Percentiles rank a stretch among this genome's conserved stretches.
phyloP scores from a whole-genome alignment of 2,888 invertebrate genomes.

The Arctia plantaginis region DNA sequence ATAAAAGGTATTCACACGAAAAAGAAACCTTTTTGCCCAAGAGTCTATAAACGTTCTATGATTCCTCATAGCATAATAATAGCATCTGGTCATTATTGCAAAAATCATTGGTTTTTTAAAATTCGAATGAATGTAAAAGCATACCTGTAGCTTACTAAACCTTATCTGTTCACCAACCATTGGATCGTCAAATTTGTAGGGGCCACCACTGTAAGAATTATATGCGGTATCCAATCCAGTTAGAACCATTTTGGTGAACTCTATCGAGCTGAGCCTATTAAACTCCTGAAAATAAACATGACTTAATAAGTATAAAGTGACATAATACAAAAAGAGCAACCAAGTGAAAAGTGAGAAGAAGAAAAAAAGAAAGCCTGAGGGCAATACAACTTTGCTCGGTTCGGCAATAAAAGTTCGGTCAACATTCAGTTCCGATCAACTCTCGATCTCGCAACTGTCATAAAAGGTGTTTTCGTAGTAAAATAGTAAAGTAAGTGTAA shows the following conservation, averaged over 20 bases:
- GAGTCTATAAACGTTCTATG: too few relatives aligned
- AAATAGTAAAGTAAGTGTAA: too few relatives aligned
- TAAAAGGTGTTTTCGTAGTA: too few relatives aligned
- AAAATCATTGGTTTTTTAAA: neutral
- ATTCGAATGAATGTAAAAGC: conserved; percentile 11
- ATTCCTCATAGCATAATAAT: too few relatives aligned
- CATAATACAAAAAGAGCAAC: neutral
- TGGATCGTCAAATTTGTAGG: conserved; percentile 47
- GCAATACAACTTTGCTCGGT: too few relatives aligned
- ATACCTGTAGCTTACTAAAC: conserved; percentile 65
- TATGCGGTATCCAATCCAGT: conserved; percentile 71
- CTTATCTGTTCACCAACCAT: conserved; percentile 62
- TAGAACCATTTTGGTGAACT: conserved; percentile 51
- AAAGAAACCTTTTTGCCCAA: too few relatives aligned
- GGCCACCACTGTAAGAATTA: conserved; percentile 67
- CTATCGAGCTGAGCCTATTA: neutral
- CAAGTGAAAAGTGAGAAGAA: neutral
- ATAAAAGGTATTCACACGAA: too few relatives aligned
- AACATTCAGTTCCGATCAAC: too few relatives aligned
- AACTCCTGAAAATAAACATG: neutral
- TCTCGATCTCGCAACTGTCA: too few relatives aligned
- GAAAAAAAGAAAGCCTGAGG: too few relatives aligned
- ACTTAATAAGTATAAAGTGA: neutral
- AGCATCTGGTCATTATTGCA: too few relatives aligned
- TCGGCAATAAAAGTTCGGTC: too few relatives aligned